Percentiles rank a stretch among this genome's conserved stretches.
Evolutionary conservation across 2,797 vertebrate genomes (phyloP).

Genomic region (Numenius phaeopus): DNA sequence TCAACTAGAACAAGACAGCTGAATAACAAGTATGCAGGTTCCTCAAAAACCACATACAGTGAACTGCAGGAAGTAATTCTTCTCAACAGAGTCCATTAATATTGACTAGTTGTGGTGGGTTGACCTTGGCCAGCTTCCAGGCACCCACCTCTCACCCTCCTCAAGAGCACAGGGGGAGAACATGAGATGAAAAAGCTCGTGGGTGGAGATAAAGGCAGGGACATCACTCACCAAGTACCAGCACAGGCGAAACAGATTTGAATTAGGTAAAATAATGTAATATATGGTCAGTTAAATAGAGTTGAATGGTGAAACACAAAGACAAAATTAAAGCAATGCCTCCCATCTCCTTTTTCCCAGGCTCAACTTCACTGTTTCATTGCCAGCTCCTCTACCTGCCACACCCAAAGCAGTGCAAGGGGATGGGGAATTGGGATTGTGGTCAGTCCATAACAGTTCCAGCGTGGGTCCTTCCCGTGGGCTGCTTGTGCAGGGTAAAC

Average conservation of each 20-base stretch:
- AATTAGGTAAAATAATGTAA: background rate
- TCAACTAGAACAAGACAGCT: background rate
- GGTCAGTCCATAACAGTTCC: background rate
- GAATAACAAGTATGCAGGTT: background rate
- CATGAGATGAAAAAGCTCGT: background rate
- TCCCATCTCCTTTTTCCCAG: background rate
- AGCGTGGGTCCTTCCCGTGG: accelerated
- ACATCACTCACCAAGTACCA: background rate
- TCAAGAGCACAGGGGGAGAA: background rate
- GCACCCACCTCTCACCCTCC: background rate
- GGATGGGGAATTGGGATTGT: background rate
- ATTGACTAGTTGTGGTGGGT: background rate
- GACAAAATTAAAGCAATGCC: background rate
- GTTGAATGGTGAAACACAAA: background rate
- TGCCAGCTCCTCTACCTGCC: background rate
- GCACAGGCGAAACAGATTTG: background rate
- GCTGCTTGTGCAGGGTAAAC: background rate
- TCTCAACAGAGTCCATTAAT: background rate
- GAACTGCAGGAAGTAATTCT: background rate
- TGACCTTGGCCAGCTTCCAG: background rate
- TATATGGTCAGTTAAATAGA: background rate
- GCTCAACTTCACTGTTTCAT: background rate
- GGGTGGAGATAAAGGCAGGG: background rate
- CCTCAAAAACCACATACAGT: background rate
- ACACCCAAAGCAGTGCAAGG: background rate